phyloP scores from a whole-genome alignment of 2,113 vertebrate genomes.

The Hypanus sabinus region DNA sequence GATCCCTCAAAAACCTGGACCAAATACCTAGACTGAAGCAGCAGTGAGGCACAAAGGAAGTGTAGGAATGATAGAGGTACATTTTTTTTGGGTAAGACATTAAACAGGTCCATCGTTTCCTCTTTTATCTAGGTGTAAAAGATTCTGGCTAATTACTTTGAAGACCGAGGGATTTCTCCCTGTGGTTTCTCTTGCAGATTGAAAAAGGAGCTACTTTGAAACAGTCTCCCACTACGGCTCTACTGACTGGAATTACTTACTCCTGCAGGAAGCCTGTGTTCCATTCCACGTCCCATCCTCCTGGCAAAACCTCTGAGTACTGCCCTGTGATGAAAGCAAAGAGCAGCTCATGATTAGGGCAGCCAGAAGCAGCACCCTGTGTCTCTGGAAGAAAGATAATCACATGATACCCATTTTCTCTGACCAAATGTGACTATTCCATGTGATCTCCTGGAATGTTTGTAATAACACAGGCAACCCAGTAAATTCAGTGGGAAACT shows the following conservation, averaged over 20 bases:
- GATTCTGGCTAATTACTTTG: too few relatives aligned
- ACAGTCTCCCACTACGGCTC: too few relatives aligned
- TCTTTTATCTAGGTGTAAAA: too few relatives aligned
- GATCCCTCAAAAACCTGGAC: too few relatives aligned
- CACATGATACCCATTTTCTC: not conserved
- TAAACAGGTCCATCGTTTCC: too few relatives aligned
- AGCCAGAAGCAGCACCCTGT: not conserved
- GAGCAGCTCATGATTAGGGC: not conserved
- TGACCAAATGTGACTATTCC: not conserved
- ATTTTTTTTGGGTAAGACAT: too few relatives aligned
- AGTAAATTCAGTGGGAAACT: not conserved
- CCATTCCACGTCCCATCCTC: constrained; percentile 76
- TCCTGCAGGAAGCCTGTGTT: constrained; percentile 65
- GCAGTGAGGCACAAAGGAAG: too few relatives aligned
- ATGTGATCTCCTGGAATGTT: not conserved
- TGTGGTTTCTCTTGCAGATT: too few relatives aligned
- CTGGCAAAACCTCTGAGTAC: constrained; percentile 69
- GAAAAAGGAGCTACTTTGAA: too few relatives aligned
- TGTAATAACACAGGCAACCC: not conserved
- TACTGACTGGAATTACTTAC: constrained; percentile 55
- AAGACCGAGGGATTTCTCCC: too few relatives aligned
- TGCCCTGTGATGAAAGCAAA: constrained; percentile 61
- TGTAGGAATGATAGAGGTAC: too few relatives aligned
- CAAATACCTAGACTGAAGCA: too few relatives aligned
- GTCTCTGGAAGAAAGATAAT: not conserved